These are phyloP conservation scores for Eciton burchellii DNA, from an alignment of 1,140 invertebrate species.

Conservation along the genomic window DNA sequence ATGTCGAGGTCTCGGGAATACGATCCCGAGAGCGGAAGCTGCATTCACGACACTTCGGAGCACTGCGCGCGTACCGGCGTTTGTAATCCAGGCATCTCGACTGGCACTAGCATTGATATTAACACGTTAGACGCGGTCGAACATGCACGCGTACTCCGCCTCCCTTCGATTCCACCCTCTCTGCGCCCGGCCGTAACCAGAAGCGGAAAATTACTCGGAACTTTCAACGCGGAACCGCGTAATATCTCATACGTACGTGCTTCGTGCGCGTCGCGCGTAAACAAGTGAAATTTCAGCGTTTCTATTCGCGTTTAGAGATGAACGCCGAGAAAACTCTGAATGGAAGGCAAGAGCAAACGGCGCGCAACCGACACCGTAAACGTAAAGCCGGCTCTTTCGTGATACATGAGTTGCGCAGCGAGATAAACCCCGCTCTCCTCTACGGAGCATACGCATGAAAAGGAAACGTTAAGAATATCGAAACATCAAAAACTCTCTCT, in stretches of 20 bases:
- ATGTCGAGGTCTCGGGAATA: constrained; percentile 36
- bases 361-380: background rate
- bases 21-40: constrained; percentile 25
- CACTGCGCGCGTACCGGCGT: constrained; percentile 1
- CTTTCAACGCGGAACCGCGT: constrained; percentile 6
- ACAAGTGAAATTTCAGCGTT: background rate
- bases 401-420: background rate
- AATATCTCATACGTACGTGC: background rate
- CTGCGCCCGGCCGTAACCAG: constrained; percentile 3
- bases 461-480: background rate
- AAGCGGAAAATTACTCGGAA: constrained; percentile 25
- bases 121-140: background rate
- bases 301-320: background rate
- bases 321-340: constrained; percentile 13
- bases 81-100: constrained; percentile 45
- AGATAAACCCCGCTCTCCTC: background rate
- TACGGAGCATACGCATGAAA: background rate
- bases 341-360: background rate
- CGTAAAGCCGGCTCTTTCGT: background rate
- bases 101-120: constrained; percentile 35
- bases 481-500: background rate
- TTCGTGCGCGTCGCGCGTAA: background rate
- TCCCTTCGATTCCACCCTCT: background rate
- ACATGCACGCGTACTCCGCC: constrained; percentile 10
- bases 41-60: constrained; percentile 8